Base-by-base conservation (phyloP, 2,113 vertebrate species). In the Antigone vipio region DNA sequence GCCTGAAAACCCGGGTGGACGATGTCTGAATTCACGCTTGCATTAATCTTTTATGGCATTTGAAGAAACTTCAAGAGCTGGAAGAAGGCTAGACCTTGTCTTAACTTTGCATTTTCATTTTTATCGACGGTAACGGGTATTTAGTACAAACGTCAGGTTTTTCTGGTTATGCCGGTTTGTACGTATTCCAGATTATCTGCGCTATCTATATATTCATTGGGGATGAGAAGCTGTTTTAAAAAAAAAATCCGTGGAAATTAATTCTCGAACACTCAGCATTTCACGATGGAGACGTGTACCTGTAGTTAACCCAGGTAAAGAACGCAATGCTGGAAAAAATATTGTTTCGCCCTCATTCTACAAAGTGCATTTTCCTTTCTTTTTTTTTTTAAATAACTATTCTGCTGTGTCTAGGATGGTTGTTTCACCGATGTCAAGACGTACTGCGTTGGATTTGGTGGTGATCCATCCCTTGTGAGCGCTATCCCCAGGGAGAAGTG, bases 211-310 rank as follows among this genome's bases (percentile, higher is more conserved):
- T 13, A 15, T 3, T 20, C 78, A n/a, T 16, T 29, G 2, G 1
- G 40, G 15, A 45, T 2, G 34, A 23, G 71, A 62, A 24, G 45
- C 10, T 9, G 22, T 27, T 68, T 17, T 9, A 10, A 56, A 42
- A 34, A 20, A 38, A 18, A 21, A 19, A 42, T 42, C 11, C 0
- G 5, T 17, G 17, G 63, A 11, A 62, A 69, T 83, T 40, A 34
- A n/a, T 69, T 63, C 63, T 15, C 8, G 56, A 56, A 15, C 4
- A 42, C n/a, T 71, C 80, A 44, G 66, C 73, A 13, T 24, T 58
- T 62, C 42, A 2, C 1, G 26, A 12, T 0, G 42, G 40, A 45
- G 69, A 18, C 3, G 35, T 1, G 1, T 2, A 15, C 4, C 52
- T 23, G 19, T 4, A 8, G 20, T 35, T 34, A 52, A 5, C 15